A percentile compares a stretch with the other conserved stretches of the same genome.
Evolutionary conservation across 2,113 vertebrate species (phyloP).

Genomic region (Syrmaticus mikado): DNA sequence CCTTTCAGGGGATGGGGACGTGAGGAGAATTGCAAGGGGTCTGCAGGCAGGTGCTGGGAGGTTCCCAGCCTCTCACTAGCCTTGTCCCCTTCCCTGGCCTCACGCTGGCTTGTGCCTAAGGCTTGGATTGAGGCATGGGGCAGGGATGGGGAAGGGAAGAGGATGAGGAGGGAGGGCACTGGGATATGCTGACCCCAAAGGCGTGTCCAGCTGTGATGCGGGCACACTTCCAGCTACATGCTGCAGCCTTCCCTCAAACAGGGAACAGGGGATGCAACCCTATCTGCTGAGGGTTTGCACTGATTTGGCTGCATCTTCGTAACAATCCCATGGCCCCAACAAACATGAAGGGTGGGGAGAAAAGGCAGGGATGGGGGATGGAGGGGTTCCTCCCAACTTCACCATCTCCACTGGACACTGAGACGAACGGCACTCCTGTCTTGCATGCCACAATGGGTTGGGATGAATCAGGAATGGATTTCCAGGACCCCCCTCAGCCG

Average conservation of each 20-base stretch:
- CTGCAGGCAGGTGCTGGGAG: conserved; percentile 51
- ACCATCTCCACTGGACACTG: fast-evolving
- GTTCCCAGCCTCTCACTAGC: conserved; percentile 42
- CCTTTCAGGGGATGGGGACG: conserved; percentile 69
- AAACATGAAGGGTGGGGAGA: not conserved
- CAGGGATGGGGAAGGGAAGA: not conserved
- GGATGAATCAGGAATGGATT: not conserved
- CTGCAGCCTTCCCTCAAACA: not conserved
- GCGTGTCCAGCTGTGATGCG: not conserved
- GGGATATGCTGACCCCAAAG: not conserved
- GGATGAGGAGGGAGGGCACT: not conserved
- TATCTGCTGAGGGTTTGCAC: not conserved
- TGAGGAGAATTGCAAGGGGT: conserved; percentile 72
- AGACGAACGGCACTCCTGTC: not conserved
- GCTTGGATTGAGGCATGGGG: not conserved
- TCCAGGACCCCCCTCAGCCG: not conserved
- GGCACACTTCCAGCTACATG: not conserved
- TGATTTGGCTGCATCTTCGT: not conserved
- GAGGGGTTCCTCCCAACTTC: not conserved
- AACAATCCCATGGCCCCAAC: not conserved
- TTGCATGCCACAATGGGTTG: not conserved
- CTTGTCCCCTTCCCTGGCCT: not conserved
- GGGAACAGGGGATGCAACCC: not conserved
- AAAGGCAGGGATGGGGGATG: not conserved
- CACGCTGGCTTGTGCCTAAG: not conserved